Conservation (phyloP, 2,888 invertebrate genomes). For the Habrosyne pyritoides region DNA sequence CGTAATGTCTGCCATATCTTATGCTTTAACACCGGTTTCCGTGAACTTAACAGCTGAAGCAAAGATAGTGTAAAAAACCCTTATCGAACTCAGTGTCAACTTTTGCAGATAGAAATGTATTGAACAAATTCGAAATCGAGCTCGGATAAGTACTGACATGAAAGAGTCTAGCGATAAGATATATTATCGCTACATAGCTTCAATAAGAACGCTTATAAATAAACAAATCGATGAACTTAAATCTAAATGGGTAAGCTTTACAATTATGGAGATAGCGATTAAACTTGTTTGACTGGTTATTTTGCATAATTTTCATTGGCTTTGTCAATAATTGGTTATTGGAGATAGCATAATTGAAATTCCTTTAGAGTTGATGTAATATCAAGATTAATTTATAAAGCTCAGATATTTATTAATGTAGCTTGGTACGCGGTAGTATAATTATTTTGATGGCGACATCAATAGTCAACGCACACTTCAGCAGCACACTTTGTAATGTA, state of each 20-base stretch:
- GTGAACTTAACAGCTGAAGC: conserved; percentile 6
- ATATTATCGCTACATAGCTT: conserved; percentile 10
- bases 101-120: conserved; percentile 17
- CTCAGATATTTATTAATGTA: not conserved
- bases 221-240: not conserved
- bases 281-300: not conserved
- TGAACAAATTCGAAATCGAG: conserved; percentile 33
- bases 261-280: not conserved
- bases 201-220: not conserved
- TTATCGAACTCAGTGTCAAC: conserved; percentile 1
- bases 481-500: not conserved
- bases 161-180: conserved; percentile 17
- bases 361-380: not conserved
- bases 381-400: not conserved
- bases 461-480: not conserved
- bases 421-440: not conserved
- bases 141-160: conserved; percentile 20
- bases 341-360: conserved; percentile 3
- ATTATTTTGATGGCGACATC: not conserved
- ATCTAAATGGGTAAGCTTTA: not conserved
- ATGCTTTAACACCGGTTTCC: not conserved
- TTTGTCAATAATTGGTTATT: not conserved
- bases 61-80: not conserved
- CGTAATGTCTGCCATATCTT: conserved; percentile 7
- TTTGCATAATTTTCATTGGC: conserved; percentile 2